Conservation (phyloP, 2,113 vertebrate genomes). For the Symphodus melops region DNA sequence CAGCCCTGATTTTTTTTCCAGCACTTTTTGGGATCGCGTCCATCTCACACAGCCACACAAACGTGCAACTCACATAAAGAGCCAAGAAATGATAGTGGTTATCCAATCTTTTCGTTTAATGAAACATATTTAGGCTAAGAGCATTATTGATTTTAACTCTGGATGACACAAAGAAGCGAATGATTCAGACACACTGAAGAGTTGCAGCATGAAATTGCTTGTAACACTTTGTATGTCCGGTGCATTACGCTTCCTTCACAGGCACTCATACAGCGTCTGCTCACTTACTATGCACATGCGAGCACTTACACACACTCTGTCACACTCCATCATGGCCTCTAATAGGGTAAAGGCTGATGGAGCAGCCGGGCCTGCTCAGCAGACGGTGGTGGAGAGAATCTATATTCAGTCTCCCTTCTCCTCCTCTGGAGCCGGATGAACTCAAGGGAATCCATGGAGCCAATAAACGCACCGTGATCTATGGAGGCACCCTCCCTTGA, state of each 20-base stretch:
- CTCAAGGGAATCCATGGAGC: conserved; percentile 66
- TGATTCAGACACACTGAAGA: background rate
- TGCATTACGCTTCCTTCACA: conserved; percentile 22
- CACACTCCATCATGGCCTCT: conserved; percentile 70
- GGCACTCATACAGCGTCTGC: conserved; percentile 15
- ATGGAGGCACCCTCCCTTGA: conserved; percentile 53
- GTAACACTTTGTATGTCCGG: conserved; percentile 26
- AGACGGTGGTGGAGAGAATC: conserved; percentile 67
- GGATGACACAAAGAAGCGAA: background rate
- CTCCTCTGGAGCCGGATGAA: conserved; percentile 69
- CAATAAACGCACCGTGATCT: conserved; percentile 72
- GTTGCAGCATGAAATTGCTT: background rate
- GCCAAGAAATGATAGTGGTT: background rate
- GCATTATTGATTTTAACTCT: conserved; percentile 9
- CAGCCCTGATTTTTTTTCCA: background rate
- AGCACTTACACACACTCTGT: conserved; percentile 44
- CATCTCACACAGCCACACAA: background rate
- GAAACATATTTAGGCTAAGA: background rate
- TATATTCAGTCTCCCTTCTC: conserved; percentile 72
- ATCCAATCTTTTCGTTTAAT: background rate
- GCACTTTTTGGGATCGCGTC: background rate
- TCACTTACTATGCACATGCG: conserved; percentile 49
- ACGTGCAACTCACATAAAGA: too few relatives aligned
- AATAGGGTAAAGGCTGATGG: conserved; percentile 64
- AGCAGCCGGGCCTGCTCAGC: conserved; percentile 56